Percentiles rank a stretch among this genome's conserved stretches.
These are phyloP conservation scores for Subanguina moxae DNA, from an alignment of 1,140 invertebrate species.

Conservation along the genomic window DNA sequence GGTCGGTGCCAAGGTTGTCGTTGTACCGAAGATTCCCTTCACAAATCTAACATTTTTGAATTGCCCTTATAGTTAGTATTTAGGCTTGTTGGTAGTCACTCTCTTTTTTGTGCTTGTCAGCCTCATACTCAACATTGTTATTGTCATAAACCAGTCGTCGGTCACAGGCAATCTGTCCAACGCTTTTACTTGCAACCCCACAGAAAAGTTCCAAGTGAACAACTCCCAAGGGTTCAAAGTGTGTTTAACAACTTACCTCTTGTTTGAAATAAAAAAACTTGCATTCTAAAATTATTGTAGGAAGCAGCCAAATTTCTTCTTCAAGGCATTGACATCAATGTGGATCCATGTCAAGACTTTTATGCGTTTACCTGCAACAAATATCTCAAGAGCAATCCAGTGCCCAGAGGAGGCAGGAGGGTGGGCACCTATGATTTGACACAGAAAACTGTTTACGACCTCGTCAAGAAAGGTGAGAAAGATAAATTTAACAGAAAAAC, in stretches of 20 bases:
- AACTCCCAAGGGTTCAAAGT: slow-evolving; percentile 19
- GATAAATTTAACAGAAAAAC: too few species aligned
- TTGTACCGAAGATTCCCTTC: too few species aligned
- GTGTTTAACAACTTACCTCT: not conserved
- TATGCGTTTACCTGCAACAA: slow-evolving; percentile 66
- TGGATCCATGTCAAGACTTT: slow-evolving; percentile 65
- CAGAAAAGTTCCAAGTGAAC: slow-evolving; percentile 11
- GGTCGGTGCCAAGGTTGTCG: too few species aligned
- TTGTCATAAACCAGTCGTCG: slow-evolving; percentile 17
- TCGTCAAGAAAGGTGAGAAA: slow-evolving; percentile 24
- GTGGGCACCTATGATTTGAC: slow-evolving; percentile 44
- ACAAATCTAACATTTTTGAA: too few species aligned
- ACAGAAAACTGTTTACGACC: slow-evolving; percentile 34
- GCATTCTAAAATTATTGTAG: not conserved
- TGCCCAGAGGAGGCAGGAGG: slow-evolving; percentile 44
- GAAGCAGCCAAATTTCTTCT: slow-evolving; percentile 57
- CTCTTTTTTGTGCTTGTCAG: slow-evolving; percentile 36
- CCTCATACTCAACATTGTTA: slow-evolving; percentile 42
- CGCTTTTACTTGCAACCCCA: slow-evolving; percentile 6
- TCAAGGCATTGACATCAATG: slow-evolving; percentile 61
- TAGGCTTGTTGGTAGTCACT: slow-evolving; percentile 22
- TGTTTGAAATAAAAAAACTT: not conserved
- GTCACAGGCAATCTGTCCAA: slow-evolving; percentile 2
- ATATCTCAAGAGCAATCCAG: slow-evolving; percentile 62
- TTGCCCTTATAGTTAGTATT: slow-evolving; percentile 18